Evolutionary conservation across 2,888 invertebrate genomes (phyloP).

Genomic region (Gastrophysa polygoni): DNA sequence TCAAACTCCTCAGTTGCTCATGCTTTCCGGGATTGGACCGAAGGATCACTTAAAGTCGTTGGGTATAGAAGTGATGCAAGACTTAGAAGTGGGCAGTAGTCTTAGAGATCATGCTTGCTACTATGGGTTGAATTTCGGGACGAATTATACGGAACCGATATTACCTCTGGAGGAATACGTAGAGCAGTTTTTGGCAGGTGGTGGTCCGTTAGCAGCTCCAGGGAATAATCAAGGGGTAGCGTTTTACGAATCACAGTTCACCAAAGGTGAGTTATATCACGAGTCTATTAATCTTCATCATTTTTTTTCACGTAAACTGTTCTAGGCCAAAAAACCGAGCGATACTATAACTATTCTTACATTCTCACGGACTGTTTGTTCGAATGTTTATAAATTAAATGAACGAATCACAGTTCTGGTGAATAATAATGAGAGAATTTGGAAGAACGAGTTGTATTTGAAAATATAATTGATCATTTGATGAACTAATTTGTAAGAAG

Average conservation of each 20-base stretch:
- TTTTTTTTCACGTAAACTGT: no score
- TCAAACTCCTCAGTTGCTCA: conserved; percentile 80
- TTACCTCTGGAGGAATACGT: conserved; percentile 58
- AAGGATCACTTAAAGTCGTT: conserved; percentile 63
- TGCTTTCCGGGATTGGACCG: conserved; percentile 82
- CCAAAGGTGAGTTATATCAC: no score
- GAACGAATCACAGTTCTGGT: no score
- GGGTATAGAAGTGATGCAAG: conserved; percentile 66
- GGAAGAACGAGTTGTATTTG: no score
- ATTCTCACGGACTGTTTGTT: no score
- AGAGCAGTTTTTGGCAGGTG: conserved; percentile 53
- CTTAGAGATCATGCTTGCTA: conserved; percentile 78
- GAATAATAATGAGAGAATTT: no score
- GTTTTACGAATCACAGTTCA: conserved; percentile 40
- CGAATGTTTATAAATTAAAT: no score
- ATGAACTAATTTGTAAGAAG: no score
- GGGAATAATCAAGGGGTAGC: conserved; percentile 42
- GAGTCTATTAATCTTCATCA: no score
- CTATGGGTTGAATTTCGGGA: conserved; percentile 71
- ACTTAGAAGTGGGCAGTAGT: conserved; percentile 77
- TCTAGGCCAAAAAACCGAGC: no score
- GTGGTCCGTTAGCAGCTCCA: conserved; percentile 36
- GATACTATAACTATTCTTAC: no score
- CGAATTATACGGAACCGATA: conserved; percentile 62
- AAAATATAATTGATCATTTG: no score